Evolutionary conservation across 2,113 vertebrate genomes (phyloP).

Genomic region (Enhydra lutris): DNA sequence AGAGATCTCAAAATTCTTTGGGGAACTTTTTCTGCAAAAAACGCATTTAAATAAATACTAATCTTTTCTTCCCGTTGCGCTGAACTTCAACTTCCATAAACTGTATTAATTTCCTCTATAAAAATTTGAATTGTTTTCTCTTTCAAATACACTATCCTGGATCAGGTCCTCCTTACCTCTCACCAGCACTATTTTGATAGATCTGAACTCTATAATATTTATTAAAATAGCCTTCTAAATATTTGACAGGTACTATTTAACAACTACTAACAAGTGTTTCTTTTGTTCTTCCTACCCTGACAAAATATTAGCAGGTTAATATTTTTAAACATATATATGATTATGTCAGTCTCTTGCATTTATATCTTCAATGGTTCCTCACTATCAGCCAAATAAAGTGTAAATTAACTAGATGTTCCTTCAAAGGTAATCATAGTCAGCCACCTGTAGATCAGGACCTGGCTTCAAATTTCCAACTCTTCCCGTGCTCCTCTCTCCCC

Average conservation of each 20-base stretch:
- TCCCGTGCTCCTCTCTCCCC: not conserved
- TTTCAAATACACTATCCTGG: rapidly evolving
- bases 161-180: not conserved
- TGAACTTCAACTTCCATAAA: not conserved
- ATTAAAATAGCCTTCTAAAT: not conserved
- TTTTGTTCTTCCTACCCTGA: not conserved
- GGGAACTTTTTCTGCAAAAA: not conserved
- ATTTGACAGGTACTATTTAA: not conserved
- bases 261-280: not conserved
- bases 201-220: not conserved
- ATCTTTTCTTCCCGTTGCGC: not conserved
- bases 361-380: rapidly evolving
- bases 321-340: not conserved
- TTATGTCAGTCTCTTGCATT: not conserved
- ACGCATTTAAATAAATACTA: not conserved
- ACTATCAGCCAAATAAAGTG: not conserved
- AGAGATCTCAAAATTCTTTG: not conserved
- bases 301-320: not conserved
- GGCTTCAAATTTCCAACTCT: not conserved
- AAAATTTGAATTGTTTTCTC: not conserved
- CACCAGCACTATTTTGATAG: not conserved
- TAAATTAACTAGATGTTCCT: not conserved
- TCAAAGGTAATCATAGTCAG: not conserved
- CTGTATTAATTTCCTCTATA: not conserved
- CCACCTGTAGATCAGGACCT: not conserved